These are phyloP conservation scores for Netelia inedita DNA, from an alignment of 2,888 invertebrate genomes.

Conservation along the genomic window DNA sequence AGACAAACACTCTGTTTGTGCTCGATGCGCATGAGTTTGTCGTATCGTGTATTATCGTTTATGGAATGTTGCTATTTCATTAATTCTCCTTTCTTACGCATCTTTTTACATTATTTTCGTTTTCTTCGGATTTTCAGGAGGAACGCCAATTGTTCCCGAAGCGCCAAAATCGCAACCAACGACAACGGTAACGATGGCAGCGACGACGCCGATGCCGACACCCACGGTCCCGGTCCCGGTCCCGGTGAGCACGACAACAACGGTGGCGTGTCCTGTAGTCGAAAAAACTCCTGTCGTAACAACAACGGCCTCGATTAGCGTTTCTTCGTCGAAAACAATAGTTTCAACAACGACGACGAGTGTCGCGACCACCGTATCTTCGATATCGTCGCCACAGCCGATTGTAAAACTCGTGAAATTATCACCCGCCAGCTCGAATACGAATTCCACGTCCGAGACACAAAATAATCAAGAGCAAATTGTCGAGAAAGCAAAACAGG, in stretches of 20 bases:
- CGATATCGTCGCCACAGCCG: conserved; percentile 77
- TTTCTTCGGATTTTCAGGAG: conserved; percentile 84
- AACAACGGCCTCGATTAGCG: conserved; percentile 56
- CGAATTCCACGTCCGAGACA: conserved; percentile 76
- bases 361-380: conserved; percentile 36
- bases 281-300: conserved; percentile 79
- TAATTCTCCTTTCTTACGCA: background rate
- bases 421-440: conserved; percentile 73
- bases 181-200: conserved; percentile 72
- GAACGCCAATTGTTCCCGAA: conserved; percentile 85
- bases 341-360: conserved; percentile 56
- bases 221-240: conserved; percentile 74
- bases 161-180: conserved; percentile 76
- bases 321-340: conserved; percentile 48
- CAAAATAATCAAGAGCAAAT: conserved; percentile 90
- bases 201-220: conserved; percentile 75
- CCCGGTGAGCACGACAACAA: conserved; percentile 59
- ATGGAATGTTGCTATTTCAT: conserved; percentile 43
- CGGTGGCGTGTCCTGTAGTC: conserved; percentile 79
- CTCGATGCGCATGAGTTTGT: conserved; percentile 65
- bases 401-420: conserved; percentile 82
- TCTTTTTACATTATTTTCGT: background rate
- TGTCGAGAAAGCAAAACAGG: conserved; percentile 95
- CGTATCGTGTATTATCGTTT: conserved; percentile 31
- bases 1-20: conserved; percentile 24